Base-by-base conservation (phyloP, 1,140 invertebrate genomes). In the Melipona quadrifasciata region DNA sequence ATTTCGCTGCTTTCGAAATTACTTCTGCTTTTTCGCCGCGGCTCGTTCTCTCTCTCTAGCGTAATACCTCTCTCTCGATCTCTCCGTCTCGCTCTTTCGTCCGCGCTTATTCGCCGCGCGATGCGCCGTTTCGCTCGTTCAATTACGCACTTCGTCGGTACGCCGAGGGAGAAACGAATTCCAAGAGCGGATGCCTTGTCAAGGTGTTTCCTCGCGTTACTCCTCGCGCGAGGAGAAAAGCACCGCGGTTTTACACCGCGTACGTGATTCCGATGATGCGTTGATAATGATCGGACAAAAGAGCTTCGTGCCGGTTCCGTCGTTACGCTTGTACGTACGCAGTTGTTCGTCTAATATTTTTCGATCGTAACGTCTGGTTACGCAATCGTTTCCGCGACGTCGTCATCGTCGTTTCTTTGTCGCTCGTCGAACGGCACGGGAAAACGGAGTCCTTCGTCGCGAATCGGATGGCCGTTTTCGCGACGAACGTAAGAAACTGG, bases 131-230 rank as follows among this genome's bases (percentile, higher is more conserved):
- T 68, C 57, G 65, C 24, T 87, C 87, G 76, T 77, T 76, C 80
- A 78, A 53, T 85, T 85, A 82, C 86, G 89, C 86, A 70, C 76
- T 82, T 70, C 71, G 80, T 76, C 80, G 84, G 82, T 77, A 80
- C 83, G 84, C 64, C 79, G 84, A 79, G 86, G 80, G 86, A 87
- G 88, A 80, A 76, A 77, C 86, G 80, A 87, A 91, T 92, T 90
- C 86, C 87, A 88, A 92, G 83, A 91, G 87, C 86, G 85, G 84
- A 88, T 91, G 85, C 90, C 91, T 92, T 91, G 88, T 91, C 90
- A 89, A 89, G 83, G 87, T 85, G 79, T 86, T 91, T 47, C 71
- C 85, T 85, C 72, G 78, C 76, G 82, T 85, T 80, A 76, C 75
- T 80, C 84, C 77, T 71, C 31, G 68, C 83, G 64, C 71, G 34